Base-by-base conservation (phyloP, 2,888 invertebrate genomes). In the Stratiomys singularior region DNA sequence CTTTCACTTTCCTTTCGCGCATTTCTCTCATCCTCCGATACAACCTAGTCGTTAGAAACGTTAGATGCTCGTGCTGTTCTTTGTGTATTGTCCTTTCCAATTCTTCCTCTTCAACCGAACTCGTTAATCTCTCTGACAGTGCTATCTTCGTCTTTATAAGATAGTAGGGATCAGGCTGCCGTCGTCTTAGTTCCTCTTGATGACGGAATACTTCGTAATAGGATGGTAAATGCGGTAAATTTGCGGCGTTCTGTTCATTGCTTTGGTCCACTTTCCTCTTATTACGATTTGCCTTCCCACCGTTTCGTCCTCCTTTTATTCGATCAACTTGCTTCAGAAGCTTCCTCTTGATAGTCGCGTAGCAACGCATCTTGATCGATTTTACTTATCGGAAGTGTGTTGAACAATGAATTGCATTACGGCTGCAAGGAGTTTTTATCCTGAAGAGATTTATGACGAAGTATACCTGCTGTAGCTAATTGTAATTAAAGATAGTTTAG, bases 41-140 rank as follows among this genome's bases (percentile, higher is more conserved):
- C n/a, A 69, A n/a, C 1, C 69, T n/a, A 3, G 27, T 25, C 2
- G 69, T 47, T 15, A 47, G 46, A 30, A 25, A 47, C 4, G 69
- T 46, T 15, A 69, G 46, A 47, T 69, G 47, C 18, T 69, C 69
- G 18, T 69, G 69, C 25, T 69, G 47, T 21, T 47, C 25, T 47
- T 69, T 46, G 25, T 11, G 69, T 11, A 69, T 47, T 5, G 69
- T 69, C 25, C 13, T 46, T 23, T 69, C 69, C 13, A 69, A 47
- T 25, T 69, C 69, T n/a, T 69, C 69, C 27, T 69, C 69, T 21
- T 69, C 69, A 0, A 69, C 69, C 5, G 69, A 47, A 47, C 27
- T 25, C 3, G 69, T 47, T 15, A 69, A 13, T 23, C 11, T 23
- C 15, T 69, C 69, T 7, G 69, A 69, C 3, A 69, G 47, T 7